Conservation (phyloP, 1,140 invertebrate species). For the Aphelinus certus region DNA sequence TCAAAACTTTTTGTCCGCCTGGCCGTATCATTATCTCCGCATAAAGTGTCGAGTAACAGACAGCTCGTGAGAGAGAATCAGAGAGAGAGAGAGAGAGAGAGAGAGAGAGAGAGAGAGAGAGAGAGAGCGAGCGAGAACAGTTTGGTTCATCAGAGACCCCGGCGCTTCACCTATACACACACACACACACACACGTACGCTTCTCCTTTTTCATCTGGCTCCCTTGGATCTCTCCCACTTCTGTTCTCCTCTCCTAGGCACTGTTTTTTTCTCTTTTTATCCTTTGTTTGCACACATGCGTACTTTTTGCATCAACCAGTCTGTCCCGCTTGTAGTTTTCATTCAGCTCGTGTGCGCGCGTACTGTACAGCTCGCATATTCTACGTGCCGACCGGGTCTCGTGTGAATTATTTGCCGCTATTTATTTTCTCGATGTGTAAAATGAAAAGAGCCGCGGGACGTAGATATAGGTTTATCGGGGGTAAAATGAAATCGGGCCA, state of each 20-base stretch:
- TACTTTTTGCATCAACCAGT: neutral
- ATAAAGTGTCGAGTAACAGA: constrained; percentile 38
- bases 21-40: constrained; percentile 29
- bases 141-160: neutral
- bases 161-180: neutral
- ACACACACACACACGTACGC: neutral
- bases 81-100: no score
- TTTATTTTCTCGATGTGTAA: no score
- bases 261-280: neutral
- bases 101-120: no score
- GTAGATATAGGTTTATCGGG: no score
- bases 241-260: neutral
- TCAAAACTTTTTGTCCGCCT: constrained; percentile 26
- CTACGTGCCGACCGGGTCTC: no score
- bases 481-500: no score
- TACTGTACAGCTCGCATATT: no score
- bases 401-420: no score
- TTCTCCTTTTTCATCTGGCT: neutral
- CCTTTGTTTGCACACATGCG: neutral
- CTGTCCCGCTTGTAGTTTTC: no score
- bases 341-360: no score
- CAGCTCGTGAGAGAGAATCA: neutral
- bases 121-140: no score
- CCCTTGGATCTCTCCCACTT: neutral
- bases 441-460: no score